Percentiles rank a stretch among this genome's conserved stretches.
Conservation (phyloP, 1,140 invertebrate species). For the Magallana angulata region DNA sequence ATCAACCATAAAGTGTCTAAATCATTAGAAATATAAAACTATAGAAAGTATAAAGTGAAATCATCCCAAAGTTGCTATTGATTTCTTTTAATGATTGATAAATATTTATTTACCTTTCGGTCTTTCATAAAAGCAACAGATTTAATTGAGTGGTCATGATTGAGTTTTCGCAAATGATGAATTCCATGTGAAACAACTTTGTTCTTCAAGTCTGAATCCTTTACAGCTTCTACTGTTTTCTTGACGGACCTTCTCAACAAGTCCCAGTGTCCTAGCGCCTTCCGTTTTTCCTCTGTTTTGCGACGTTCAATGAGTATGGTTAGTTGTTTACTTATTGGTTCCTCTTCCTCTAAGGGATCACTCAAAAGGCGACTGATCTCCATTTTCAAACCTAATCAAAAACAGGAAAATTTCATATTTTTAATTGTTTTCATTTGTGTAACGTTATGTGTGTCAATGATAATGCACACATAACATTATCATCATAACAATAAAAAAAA, state of each 20-base stretch:
- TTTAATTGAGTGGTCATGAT: constrained; percentile 65
- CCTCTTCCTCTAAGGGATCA: constrained; percentile 45
- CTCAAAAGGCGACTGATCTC: constrained; percentile 20
- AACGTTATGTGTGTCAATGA: too few relatives aligned
- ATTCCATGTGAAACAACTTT: constrained; percentile 74
- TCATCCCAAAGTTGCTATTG: too few relatives aligned
- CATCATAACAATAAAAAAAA: too few relatives aligned
- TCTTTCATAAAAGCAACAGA: constrained; percentile 70
- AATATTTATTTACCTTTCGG: constrained; percentile 63
- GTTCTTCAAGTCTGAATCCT: constrained; percentile 70
- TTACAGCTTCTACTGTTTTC: constrained; percentile 66
- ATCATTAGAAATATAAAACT: too few relatives aligned
- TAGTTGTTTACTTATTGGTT: constrained; percentile 63
- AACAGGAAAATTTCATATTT: too few relatives aligned
- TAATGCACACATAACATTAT: too few relatives aligned
- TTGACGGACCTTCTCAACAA: constrained; percentile 70
- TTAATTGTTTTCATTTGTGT: too few relatives aligned
- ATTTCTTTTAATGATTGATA: too few relatives aligned
- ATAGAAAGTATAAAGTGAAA: too few relatives aligned
- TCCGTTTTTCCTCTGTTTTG: constrained; percentile 62
- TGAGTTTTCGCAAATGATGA: constrained; percentile 73
- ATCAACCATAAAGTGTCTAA: too few relatives aligned
- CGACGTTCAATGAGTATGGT: constrained; percentile 66
- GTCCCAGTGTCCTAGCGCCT: constrained; percentile 70
- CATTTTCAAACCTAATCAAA: background rate